Evolutionary conservation across 2,888 invertebrate species (phyloP), one percentile per base, ranked within the genome.

Genomic region (Byasa hedistus): DNA sequence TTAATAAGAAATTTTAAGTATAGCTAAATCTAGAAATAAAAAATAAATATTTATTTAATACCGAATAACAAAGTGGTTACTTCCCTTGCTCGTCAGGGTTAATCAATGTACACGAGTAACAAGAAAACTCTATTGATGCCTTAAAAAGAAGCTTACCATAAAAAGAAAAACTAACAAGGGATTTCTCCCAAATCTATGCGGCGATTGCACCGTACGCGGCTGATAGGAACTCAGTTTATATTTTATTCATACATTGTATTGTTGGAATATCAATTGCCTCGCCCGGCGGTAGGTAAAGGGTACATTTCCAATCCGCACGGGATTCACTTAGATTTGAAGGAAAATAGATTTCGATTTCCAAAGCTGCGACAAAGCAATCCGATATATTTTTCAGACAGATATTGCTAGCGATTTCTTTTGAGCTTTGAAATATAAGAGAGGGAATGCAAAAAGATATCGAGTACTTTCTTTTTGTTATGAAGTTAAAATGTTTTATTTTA

Each of bases 301-400:
- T 91, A 91, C 89, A 87, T 88, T 91, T 90, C 89, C 91, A 91
- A 91, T 91, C 91, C 91, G 88, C 91, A 87, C 89, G 91, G 91
- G 91, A 91, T 91, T 91, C 91, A 90, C 91, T 91, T 91, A 91
- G 91, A 91, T 91, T 91, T 91, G 91, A 91, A 91, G 91, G 91
- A 91, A 91, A 91, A 91, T 91, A 91, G 91, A 91, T 91, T 91
- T 91, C 90, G 91, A 91, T 91, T 91, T 90, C 85, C 85, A 90
- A 90, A 90, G 91, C 91, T 90, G 89, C 91, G 91, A 91, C 91
- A 91, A 91, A 91, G 91, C 91, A 91, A 91, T 91, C 91, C 91
- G 91, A 91, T 91, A 91, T 91, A 91, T 91, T 91, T 91, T 91
- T 91, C 91, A 91, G 91, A 90, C 91, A 90, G 91, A 91, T 91